Evolutionary conservation across 2,797 vertebrate genomes (phyloP).

Genomic region (Myotis pilosus): DNA sequence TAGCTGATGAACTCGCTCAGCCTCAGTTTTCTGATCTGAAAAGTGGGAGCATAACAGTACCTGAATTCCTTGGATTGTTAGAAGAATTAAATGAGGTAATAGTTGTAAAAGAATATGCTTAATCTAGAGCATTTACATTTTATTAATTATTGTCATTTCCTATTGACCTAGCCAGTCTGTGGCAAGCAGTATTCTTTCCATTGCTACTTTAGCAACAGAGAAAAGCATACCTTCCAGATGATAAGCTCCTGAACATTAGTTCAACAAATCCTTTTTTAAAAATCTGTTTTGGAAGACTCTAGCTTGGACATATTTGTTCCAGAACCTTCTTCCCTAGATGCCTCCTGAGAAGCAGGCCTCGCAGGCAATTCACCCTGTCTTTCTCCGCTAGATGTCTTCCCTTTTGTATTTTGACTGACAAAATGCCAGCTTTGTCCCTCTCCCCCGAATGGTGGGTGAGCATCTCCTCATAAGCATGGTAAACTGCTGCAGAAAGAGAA

Average conservation of each 20-base stretch:
- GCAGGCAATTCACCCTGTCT: background rate
- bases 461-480: background rate
- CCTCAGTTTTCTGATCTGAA: constrained; percentile 24
- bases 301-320: background rate
- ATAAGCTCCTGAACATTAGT: background rate
- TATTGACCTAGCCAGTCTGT: background rate
- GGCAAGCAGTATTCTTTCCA: background rate
- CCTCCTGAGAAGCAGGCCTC: background rate
- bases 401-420: constrained; percentile 56
- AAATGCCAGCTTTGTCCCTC: constrained; percentile 65
- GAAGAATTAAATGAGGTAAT: background rate
- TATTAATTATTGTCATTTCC: background rate
- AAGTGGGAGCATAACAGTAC: background rate
- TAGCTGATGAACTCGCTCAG: background rate
- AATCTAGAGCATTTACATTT: background rate
- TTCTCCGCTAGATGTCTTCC: background rate
- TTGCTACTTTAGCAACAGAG: background rate
- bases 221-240: constrained; percentile 7
- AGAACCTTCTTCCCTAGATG: constrained; percentile 8
- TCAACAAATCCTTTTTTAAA: background rate
- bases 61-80: background rate
- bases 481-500: background rate
- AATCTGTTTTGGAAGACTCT: background rate
- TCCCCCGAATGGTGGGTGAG: background rate
- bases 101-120: background rate